phyloP scores from a whole-genome alignment of 2,888 invertebrate genomes.

The Parnassius mnemosyne region DNA sequence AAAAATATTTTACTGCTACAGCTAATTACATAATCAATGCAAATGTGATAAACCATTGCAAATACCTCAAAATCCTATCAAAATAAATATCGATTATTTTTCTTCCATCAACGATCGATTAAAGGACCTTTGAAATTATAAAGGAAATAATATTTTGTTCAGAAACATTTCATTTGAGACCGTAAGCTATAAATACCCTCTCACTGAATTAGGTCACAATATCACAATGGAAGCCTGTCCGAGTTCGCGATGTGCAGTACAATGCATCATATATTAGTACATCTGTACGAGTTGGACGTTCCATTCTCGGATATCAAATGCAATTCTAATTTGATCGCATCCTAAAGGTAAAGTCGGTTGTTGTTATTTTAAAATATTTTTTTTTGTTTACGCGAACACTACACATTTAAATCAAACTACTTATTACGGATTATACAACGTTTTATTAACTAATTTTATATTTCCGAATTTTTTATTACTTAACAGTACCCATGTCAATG shows the following conservation, averaged over 20 bases:
- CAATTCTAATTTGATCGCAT: conserved; percentile 36
- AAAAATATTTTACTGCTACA: too few relatives aligned
- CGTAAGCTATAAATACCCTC: conserved; percentile 37
- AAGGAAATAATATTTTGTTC: conserved; percentile 8
- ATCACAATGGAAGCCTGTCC: conserved; percentile 47
- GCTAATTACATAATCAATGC: too few relatives aligned
- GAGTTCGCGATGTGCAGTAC: conserved; percentile 39
- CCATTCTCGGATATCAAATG: conserved; percentile 27
- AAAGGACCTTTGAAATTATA: neutral
- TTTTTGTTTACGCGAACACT: too few relatives aligned
- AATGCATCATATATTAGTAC: conserved; percentile 49
- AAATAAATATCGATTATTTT: neutral
- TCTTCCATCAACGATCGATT: neutral
- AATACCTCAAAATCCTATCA: too few relatives aligned
- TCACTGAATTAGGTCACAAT: conserved; percentile 49
- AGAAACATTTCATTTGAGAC: conserved; percentile 20
- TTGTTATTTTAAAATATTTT: neutral
- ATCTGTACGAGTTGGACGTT: conserved; percentile 32
- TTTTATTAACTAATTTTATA: too few relatives aligned
- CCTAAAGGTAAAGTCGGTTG: neutral
- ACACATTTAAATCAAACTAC: too few relatives aligned
- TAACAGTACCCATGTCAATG: too few relatives aligned
- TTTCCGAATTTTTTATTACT: too few relatives aligned
- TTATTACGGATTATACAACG: too few relatives aligned
- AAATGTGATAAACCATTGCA: too few relatives aligned